phyloP scores from a whole-genome alignment of 2,113 vertebrate genomes.

The Paratilapia polleni region DNA sequence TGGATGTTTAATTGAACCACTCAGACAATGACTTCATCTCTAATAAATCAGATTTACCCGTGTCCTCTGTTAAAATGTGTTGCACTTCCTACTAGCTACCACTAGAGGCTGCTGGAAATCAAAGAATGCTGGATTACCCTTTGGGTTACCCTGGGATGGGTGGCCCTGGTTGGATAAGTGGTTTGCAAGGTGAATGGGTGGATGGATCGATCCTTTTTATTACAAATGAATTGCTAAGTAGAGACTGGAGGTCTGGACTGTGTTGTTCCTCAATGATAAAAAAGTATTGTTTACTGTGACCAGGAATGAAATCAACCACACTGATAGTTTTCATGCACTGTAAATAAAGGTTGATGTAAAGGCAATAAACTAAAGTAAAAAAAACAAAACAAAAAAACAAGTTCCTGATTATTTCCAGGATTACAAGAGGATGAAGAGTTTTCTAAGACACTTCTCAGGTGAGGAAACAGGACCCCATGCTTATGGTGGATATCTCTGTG shows the following conservation, averaged over 20 bases:
- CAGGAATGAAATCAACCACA: neutral
- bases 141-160: neutral
- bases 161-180: neutral
- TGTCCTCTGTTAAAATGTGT: rapidly evolving
- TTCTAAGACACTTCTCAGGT: neutral
- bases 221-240: too few relatives aligned
- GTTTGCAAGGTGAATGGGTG: neutral
- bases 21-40: neutral
- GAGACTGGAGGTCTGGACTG: too few relatives aligned
- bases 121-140: neutral
- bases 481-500: neutral
- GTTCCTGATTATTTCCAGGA: neutral
- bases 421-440: neutral
- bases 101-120: neutral
- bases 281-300: neutral
- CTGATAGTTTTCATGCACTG: neutral
- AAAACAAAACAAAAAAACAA: neutral
- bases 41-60: neutral
- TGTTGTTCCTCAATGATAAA: too few relatives aligned
- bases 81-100: neutral
- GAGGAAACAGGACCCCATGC: neutral
- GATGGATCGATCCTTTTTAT: neutral
- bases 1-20: neutral
- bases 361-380: neutral
- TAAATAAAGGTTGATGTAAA: neutral